phyloP scores from a whole-genome alignment of 2,888 invertebrate species.

The Latheticus oryzae region DNA sequence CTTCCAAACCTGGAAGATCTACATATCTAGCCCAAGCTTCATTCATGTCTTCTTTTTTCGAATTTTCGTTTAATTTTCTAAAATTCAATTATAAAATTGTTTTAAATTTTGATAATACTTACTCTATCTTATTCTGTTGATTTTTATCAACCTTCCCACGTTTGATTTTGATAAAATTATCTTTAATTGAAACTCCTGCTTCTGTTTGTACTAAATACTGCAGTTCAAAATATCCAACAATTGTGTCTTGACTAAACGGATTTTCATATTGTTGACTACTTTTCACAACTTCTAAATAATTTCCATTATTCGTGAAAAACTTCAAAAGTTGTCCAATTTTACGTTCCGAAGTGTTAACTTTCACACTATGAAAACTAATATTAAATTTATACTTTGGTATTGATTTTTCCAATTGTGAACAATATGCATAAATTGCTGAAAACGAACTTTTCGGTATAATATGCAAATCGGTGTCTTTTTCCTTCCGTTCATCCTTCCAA shows the following conservation, averaged over 20 bases:
- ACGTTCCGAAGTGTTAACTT: slow-evolving; percentile 81
- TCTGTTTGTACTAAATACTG: slow-evolving; percentile 50
- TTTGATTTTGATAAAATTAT: slow-evolving; percentile 38
- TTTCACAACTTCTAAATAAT: slow-evolving; percentile 5
- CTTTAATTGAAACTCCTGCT: slow-evolving; percentile 38
- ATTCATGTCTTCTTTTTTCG: slow-evolving; percentile 59
- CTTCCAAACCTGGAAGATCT: slow-evolving; percentile 84
- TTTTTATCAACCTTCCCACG: slow-evolving; percentile 35
- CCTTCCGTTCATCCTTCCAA: slow-evolving; percentile 79
- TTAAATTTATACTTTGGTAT: slow-evolving; percentile 78
- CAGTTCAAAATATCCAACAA: slow-evolving; percentile 40
- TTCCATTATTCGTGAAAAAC: slow-evolving; percentile 64
- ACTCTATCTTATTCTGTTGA: slow-evolving; percentile 31
- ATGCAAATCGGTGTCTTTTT: slow-evolving; percentile 80
- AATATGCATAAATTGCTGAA: slow-evolving; percentile 59
- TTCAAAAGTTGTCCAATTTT: slow-evolving; percentile 75
- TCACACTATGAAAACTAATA: slow-evolving; percentile 76
- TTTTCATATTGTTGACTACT: not conserved
- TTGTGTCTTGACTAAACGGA: slow-evolving; percentile 43
- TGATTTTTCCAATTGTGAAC: slow-evolving; percentile 56
- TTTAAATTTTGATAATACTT: slow-evolving; percentile 7
- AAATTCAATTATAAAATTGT: slow-evolving; percentile 19
- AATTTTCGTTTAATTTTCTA: slow-evolving; percentile 43
- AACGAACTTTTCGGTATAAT: slow-evolving; percentile 74
- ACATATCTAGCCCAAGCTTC: slow-evolving; percentile 82